Conservation (phyloP, 30 jellyfish, hydroid and myxozoan species). For the Nemopilema nomurai region DNA sequence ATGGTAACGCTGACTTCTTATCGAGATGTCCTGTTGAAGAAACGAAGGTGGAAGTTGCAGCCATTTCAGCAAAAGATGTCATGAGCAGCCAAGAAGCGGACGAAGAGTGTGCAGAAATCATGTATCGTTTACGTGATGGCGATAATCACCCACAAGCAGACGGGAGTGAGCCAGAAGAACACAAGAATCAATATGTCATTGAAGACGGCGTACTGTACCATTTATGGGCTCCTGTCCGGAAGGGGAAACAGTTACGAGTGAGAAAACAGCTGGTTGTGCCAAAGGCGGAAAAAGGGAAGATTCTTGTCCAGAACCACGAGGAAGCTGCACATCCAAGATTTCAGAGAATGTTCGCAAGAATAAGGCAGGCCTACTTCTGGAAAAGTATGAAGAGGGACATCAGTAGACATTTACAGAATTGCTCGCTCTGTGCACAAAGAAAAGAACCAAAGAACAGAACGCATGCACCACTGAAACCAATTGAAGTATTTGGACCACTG, state of each 20-base stretch:
- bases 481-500: slow-evolving; percentile 25
- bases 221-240: slow-evolving; percentile 10
- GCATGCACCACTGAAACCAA: slow-evolving; percentile 37
- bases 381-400: slow-evolving; percentile 32
- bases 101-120: slow-evolving; percentile 15
- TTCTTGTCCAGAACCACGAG: slow-evolving; percentile 28
- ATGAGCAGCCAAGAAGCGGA: slow-evolving; percentile 22
- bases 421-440: slow-evolving; percentile 13
- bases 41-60: slow-evolving; percentile 1
- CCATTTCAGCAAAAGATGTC: slow-evolving; percentile 7
- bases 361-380: slow-evolving; percentile 43
- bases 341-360: slow-evolving; percentile 15
- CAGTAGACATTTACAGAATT: slow-evolving; percentile 16
- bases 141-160: neutral
- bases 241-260: neutral
- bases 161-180: neutral
- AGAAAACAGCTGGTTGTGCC: slow-evolving; percentile 57
- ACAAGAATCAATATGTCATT: neutral
- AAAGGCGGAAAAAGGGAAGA: slow-evolving; percentile 11
- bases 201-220: slow-evolving; percentile 41
- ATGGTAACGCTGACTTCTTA: slow-evolving; percentile 39
- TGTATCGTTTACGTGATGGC: slow-evolving; percentile 2
- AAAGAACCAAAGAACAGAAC: slow-evolving; percentile 10
- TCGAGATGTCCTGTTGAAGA: slow-evolving; percentile 32
- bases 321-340: slow-evolving; percentile 16